These are phyloP conservation scores for Elaeidobius kamerunicus DNA, from an alignment of 2,888 invertebrate genomes.

Conservation along the genomic window DNA sequence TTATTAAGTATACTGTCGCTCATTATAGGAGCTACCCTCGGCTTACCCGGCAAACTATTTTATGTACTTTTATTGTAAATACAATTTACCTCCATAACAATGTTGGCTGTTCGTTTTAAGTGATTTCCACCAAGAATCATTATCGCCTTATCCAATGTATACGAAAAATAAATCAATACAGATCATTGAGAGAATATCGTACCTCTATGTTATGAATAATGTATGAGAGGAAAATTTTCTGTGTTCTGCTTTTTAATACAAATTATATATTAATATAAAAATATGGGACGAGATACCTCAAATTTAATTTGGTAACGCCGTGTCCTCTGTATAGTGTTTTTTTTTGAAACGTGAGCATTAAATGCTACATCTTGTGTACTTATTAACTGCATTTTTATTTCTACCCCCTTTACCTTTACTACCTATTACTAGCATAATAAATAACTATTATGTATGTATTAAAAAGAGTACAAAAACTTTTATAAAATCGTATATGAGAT, in stretches of 20 bases:
- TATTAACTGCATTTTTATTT: slow-evolving; percentile 48
- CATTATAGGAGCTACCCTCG: slow-evolving; percentile 22
- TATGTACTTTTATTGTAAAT: slow-evolving; percentile 40
- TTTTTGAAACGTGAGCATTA: slow-evolving; percentile 54
- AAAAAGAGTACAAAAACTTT: too few species aligned
- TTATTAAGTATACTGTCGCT: slow-evolving; percentile 37
- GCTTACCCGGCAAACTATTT: slow-evolving; percentile 30
- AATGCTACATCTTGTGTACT: slow-evolving; percentile 55
- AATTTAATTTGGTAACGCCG: slow-evolving; percentile 52
- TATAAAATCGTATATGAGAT: too few species aligned
- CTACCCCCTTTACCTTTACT: neutral
- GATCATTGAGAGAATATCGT: slow-evolving; percentile 49
- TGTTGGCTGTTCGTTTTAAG: slow-evolving; percentile 53
- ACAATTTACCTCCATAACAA: slow-evolving; percentile 49
- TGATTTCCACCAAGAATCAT: slow-evolving; percentile 53
- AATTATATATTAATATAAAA: slow-evolving; percentile 48
- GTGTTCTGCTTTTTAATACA: slow-evolving; percentile 53
- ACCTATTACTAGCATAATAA: too few species aligned
- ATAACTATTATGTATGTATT: too few species aligned
- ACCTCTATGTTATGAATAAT: slow-evolving; percentile 49
- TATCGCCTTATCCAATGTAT: slow-evolving; percentile 69
- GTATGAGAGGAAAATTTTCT: slow-evolving; percentile 51
- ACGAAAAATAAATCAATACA: slow-evolving; percentile 54
- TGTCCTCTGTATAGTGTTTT: slow-evolving; percentile 54
- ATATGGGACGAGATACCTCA: slow-evolving; percentile 52